phyloP scores from a whole-genome alignment of 2,888 invertebrate species.

The Coleophora deauratella region DNA sequence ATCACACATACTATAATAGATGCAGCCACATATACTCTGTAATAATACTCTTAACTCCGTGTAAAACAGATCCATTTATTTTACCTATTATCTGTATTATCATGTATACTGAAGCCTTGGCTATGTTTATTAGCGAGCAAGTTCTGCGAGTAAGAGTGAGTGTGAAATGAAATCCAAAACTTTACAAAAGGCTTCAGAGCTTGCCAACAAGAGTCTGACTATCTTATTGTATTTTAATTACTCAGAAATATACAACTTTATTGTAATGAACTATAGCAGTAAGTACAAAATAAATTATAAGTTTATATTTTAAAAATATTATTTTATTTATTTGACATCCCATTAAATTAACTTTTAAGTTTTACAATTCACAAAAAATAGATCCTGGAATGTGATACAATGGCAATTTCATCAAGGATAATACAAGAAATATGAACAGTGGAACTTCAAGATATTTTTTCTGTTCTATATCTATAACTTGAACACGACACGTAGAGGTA shows the following conservation, averaged over 20 bases:
- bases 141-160: too few species aligned
- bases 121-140: too few species aligned
- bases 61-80: too few species aligned
- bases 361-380: slow-evolving; percentile 33
- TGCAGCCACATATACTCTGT: too few species aligned
- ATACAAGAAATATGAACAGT: too few species aligned
- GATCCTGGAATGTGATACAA: slow-evolving; percentile 31
- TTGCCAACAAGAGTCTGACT: slow-evolving; percentile 62
- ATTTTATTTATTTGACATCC: slow-evolving; percentile 25
- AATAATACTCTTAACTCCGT: too few species aligned
- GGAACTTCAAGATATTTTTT: too few species aligned
- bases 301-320: slow-evolving; percentile 40
- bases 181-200: slow-evolving; percentile 16
- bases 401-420: not conserved
- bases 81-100: too few species aligned
- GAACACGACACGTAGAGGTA: not conserved
- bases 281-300: slow-evolving; percentile 47
- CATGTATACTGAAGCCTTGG: too few species aligned
- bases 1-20: too few species aligned
- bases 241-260: not conserved
- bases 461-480: too few species aligned
- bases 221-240: slow-evolving; percentile 6
- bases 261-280: slow-evolving; percentile 21
- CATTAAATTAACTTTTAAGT: slow-evolving; percentile 13
- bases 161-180: too few species aligned